Conservation (phyloP, 2,797 vertebrate species). For the Chaetophractus vellerosus region DNA sequence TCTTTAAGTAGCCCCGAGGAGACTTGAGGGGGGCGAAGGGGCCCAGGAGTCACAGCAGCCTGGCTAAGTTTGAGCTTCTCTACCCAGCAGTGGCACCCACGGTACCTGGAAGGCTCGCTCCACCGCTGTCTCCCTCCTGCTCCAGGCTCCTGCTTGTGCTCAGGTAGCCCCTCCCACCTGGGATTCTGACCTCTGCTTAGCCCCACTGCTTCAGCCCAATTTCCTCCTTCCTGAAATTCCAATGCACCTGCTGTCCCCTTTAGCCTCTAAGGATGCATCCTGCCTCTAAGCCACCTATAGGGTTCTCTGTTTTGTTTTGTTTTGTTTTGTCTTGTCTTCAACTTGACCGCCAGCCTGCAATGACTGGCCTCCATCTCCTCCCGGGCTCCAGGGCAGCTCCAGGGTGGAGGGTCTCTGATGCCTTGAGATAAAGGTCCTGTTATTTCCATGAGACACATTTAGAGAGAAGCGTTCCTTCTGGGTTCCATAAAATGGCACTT, state of each 20-base stretch:
- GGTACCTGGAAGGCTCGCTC: too few species aligned
- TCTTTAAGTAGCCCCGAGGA: too few species aligned
- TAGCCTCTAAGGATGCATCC: neutral
- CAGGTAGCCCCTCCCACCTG: neutral
- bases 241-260: accelerated
- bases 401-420: accelerated
- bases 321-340: neutral
- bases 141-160: neutral
- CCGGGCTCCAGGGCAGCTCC: neutral
- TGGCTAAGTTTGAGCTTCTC: neutral
- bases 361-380: neutral
- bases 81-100: neutral
- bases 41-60: neutral
- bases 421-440: neutral
- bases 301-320: neutral
- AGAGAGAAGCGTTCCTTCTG: neutral
- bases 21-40: neutral
- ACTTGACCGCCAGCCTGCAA: neutral
- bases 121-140: too few species aligned
- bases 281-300: neutral
- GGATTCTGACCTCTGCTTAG: neutral
- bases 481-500: neutral
- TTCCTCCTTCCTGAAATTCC: too few species aligned
- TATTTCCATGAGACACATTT: neutral
- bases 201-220: accelerated